Evolutionary conservation across 2,888 invertebrate genomes (phyloP).

Genomic region (Macroteleia sp.): DNA sequence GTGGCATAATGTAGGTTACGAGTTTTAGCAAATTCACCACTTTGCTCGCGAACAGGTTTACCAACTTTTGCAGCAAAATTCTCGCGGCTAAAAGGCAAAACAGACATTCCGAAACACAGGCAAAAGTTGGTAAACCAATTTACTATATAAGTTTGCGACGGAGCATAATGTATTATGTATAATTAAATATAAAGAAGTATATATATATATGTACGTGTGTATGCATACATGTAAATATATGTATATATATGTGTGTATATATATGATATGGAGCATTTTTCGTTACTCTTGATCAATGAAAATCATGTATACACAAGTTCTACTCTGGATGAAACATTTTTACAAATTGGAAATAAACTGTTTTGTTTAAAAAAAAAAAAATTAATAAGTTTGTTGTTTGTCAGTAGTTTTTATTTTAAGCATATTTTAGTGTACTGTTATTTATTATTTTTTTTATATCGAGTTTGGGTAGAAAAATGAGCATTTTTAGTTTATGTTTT

Average conservation of each 20-base stretch:
- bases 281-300: conserved; percentile 51
- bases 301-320: too few relatives aligned
- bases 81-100: not conserved
- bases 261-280: conserved; percentile 45
- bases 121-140: conserved; percentile 20
- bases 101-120: conserved; percentile 24
- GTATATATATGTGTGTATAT: conserved; percentile 4
- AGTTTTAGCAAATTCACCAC: conserved; percentile 47
- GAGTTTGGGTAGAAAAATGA: too few relatives aligned
- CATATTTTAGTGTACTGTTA: too few relatives aligned
- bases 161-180: conserved; percentile 34
- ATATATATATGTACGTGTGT: too few relatives aligned
- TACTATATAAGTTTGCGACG: conserved; percentile 14
- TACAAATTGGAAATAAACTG: not conserved
- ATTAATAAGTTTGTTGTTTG: not conserved
- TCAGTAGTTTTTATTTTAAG: not conserved
- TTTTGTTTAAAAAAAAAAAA: too few relatives aligned
- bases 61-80: conserved; percentile 20
- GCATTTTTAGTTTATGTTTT: too few relatives aligned
- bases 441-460: too few relatives aligned
- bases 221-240: too few relatives aligned
- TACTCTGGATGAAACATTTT: too few relatives aligned
- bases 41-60: conserved; percentile 33
- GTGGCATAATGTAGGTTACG: too few relatives aligned
- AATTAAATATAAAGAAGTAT: not conserved